Evolutionary conservation across 1,140 invertebrate species (phyloP), one percentile per base, ranked within the genome.

Genomic region (Caerostris darwini): DNA sequence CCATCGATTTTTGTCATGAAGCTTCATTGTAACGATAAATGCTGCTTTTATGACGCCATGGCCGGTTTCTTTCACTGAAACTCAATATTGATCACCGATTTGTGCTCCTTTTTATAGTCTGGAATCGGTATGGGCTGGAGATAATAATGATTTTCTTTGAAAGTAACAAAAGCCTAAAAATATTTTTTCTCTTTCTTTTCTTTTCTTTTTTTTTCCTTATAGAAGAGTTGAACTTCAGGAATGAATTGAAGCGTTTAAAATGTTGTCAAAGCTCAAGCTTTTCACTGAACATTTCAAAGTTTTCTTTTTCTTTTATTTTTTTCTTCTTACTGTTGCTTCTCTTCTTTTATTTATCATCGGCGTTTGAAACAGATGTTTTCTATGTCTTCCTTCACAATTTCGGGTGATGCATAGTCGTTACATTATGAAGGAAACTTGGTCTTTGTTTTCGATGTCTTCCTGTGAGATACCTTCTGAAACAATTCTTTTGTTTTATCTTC

Each of bases 101-200:
- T 17, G 58, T 17, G 58, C 58, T 67, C 59, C 86, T 88, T 88
- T 88, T 88, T 88, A 61, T 88, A 88, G 86, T 50, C 86, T 64
- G 14, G 82, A 83, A 56, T 88, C 86, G 82, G 54, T 34, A 83
- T 83, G 83, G 64, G 83, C 50, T 50, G 54, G 59, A 86, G 91
- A 93, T 93, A 93, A 87, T 93, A 93, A 93, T 87, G 91, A 93
- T 93, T 93, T 93, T 82, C 91, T 86, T 87, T 93, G 58, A 71
- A 86, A 93, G 81, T 93, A 93, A 93, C 59, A 83, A 87, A 71
- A 69, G 83, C 19, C 57, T 34, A 19, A 87, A 93, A 92, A 92
- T 64, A 57, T 12, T 85, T 64, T 83, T 83, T 83, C n/a, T 14
- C 17, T 56, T 56, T 5, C 56, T 34, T 56, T 54, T 12, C 81